Conservation (phyloP, 2,113 vertebrate genomes). For the Numenius arquata region DNA sequence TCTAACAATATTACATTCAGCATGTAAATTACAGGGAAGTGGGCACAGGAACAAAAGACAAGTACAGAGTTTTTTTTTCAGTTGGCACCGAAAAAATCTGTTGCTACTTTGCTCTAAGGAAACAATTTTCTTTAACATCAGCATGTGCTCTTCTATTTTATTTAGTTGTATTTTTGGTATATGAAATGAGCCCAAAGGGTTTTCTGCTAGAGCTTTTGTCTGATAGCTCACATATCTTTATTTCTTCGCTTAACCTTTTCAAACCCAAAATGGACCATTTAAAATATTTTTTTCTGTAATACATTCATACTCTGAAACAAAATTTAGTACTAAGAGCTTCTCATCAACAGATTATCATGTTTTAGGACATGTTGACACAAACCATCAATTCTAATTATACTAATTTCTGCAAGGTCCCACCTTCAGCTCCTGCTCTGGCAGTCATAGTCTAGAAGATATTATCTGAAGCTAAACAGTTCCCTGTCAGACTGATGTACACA, state of each 20-base stretch:
- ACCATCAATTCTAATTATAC: not conserved
- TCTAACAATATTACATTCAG: not conserved
- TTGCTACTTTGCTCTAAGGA: not conserved
- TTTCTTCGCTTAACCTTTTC: not conserved
- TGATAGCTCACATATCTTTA: not conserved
- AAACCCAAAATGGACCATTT: not conserved
- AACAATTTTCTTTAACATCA: not conserved
- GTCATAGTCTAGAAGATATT: not conserved
- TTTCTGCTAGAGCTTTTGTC: not conserved
- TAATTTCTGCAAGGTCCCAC: not conserved
- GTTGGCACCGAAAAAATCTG: not conserved
- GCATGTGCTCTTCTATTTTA: not conserved
- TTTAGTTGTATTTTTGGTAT: not conserved
- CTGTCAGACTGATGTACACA: not conserved
- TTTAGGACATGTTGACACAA: not conserved
- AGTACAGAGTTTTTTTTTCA: not conserved
- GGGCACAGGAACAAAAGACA: not conserved
- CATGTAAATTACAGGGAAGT: not conserved
- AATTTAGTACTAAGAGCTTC: not conserved
- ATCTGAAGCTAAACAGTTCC: not conserved
- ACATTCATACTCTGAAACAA: not conserved
- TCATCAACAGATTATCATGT: not conserved
- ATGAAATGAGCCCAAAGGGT: not conserved
- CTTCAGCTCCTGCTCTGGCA: not conserved
- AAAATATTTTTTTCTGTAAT: accelerated